A percentile compares a stretch with the other conserved stretches of the same genome.
These are phyloP conservation scores for Penaeus indicus DNA, from an alignment of 1,140 invertebrate genomes.

Conservation along the genomic window DNA sequence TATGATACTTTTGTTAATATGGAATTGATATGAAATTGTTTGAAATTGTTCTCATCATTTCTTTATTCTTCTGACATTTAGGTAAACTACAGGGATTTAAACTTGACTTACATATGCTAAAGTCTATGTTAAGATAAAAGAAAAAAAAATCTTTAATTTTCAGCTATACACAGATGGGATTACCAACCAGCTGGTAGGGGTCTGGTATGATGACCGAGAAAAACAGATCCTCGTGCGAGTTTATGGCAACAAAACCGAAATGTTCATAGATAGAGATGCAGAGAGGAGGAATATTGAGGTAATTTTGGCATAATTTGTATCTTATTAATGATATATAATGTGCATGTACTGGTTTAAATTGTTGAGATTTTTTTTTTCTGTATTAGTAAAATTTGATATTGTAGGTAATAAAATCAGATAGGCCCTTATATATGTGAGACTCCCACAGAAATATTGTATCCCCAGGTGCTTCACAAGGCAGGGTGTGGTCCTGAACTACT, in stretches of 20 bases:
- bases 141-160: background rate
- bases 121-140: slow-evolving; percentile 69
- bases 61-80: no score
- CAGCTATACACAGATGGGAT: slow-evolving; percentile 96
- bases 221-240: slow-evolving; percentile 89
- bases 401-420: background rate
- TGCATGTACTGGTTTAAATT: background rate
- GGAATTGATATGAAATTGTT: no score
- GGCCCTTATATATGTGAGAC: slow-evolving; percentile 9
- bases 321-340: background rate
- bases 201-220: slow-evolving; percentile 75
- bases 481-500: slow-evolving; percentile 30
- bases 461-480: slow-evolving; percentile 43
- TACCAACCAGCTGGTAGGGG: slow-evolving; percentile 92
- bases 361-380: background rate
- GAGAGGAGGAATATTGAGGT: slow-evolving; percentile 82
- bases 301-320: slow-evolving; percentile 53
- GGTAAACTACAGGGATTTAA: no score
- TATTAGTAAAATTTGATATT: no score
- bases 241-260: slow-evolving; percentile 94
- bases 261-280: slow-evolving; percentile 89
- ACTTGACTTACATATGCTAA: slow-evolving; percentile 47
- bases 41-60: no score
- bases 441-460: background rate
- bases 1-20: no score